phyloP scores from a whole-genome alignment of 2,888 invertebrate genomes.

The Barypeithes pellucidus region DNA sequence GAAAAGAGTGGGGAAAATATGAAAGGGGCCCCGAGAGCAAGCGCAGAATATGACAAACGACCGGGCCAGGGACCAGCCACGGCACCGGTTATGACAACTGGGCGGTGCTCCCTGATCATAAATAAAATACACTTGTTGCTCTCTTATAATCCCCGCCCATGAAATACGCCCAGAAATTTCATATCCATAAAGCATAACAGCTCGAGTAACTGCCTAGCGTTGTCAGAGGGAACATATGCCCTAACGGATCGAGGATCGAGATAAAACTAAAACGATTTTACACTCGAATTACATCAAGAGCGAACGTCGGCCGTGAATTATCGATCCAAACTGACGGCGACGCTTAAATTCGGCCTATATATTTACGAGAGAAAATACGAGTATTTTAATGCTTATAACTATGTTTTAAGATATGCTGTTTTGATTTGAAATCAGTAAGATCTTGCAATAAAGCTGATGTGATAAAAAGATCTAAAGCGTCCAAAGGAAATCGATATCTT shows the following conservation, averaged over 20 bases:
- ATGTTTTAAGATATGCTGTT: background rate
- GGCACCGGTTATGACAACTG: constrained; percentile 80
- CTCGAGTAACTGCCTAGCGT: constrained; percentile 19
- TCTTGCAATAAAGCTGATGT: too few relatives aligned
- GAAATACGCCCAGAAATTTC: constrained; percentile 67
- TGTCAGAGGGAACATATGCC: constrained; percentile 50
- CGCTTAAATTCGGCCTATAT: constrained; percentile 36
- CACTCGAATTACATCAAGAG: constrained; percentile 55
- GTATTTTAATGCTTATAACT: background rate
- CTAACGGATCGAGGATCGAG: constrained; percentile 54
- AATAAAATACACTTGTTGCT: constrained; percentile 80
- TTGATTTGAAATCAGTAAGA: background rate
- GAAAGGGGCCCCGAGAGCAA: constrained; percentile 67
- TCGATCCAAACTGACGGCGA: constrained; percentile 33
- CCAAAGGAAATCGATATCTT: constrained; percentile 17
- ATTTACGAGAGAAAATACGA: constrained; percentile 12
- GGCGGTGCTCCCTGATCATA: constrained; percentile 79
- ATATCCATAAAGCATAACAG: constrained; percentile 67
- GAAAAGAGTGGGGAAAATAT: constrained; percentile 65
- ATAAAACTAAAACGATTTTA: constrained; percentile 59
- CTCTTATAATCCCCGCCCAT: constrained; percentile 77
- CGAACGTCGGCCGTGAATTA: constrained; percentile 42
- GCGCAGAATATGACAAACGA: constrained; percentile 70
- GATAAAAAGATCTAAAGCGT: constrained; percentile 27
- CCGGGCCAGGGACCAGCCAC: constrained; percentile 75